phyloP scores from a whole-genome alignment of 2,113 vertebrate species.

The Apodemus sylvaticus region DNA sequence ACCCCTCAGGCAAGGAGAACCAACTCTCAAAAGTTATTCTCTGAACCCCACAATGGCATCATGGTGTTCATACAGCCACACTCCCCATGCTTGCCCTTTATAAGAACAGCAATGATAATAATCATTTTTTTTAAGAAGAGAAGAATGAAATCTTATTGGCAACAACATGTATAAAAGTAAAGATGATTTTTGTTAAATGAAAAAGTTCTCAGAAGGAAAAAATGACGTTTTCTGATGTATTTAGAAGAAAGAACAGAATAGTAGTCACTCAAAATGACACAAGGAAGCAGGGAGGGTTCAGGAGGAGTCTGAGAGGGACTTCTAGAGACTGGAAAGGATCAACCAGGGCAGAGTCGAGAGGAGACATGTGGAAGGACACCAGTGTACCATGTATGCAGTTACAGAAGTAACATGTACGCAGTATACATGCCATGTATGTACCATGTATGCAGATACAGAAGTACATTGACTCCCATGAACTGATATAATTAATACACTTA shows the following conservation, averaged over 20 bases:
- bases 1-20: neutral
- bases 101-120: neutral
- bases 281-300: neutral
- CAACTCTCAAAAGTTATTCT: neutral
- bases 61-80: neutral
- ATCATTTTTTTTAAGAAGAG: neutral
- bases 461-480: neutral
- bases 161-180: neutral
- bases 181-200: neutral
- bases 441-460: neutral
- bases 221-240: neutral
- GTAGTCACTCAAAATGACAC: too few species aligned
- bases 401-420: too few species aligned
- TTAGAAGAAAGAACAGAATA: neutral
- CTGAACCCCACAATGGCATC: too few species aligned
- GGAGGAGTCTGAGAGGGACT: neutral
- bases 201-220: too few species aligned
- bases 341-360: neutral
- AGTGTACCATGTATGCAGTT: neutral
- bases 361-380: too few species aligned
- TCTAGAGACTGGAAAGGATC: neutral
- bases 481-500: neutral
- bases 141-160: neutral
- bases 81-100: neutral
- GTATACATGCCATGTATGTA: too few species aligned